A percentile compares a stretch with the other conserved stretches of the same genome.
Conservation (phyloP, 2,888 invertebrate species). For the Apomyelois bistriatella region DNA sequence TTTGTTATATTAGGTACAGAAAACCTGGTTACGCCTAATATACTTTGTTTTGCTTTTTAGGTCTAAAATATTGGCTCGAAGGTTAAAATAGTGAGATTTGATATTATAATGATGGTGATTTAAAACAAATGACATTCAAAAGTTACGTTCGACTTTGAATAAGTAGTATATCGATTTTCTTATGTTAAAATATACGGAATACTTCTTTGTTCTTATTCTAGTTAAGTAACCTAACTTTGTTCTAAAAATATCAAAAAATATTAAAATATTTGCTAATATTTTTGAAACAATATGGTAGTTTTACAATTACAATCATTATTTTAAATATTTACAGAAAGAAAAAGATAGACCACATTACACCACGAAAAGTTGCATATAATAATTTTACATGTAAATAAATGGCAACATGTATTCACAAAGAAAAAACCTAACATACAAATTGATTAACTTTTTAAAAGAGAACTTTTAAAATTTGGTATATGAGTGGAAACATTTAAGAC, state of each 20-base stretch:
- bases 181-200: conserved; percentile 51
- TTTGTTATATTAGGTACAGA: too few relatives aligned
- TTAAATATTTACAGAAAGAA: neutral
- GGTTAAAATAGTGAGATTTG: too few relatives aligned
- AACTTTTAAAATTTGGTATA: too few relatives aligned
- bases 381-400: neutral
- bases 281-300: neutral
- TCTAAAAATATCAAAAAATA: neutral
- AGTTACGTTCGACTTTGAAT: conserved; percentile 11
- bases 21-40: neutral
- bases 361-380: neutral
- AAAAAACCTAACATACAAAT: neutral
- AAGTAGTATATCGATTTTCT: conserved; percentile 15
- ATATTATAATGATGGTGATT: neutral
- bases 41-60: too few relatives aligned
- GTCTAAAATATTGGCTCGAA: too few relatives aligned
- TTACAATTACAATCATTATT: neutral
- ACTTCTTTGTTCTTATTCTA: conserved; percentile 58
- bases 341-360: conserved; percentile 5
- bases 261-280: too few relatives aligned
- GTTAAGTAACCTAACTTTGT: conserved; percentile 38
- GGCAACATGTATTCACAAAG: conserved; percentile 5
- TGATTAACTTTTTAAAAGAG: too few relatives aligned
- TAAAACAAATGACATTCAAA: conserved; percentile 3
- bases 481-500: too few relatives aligned